Evolutionary conservation across 1,140 invertebrate species (phyloP).

Genomic region (Sesamia nonagrioides): DNA sequence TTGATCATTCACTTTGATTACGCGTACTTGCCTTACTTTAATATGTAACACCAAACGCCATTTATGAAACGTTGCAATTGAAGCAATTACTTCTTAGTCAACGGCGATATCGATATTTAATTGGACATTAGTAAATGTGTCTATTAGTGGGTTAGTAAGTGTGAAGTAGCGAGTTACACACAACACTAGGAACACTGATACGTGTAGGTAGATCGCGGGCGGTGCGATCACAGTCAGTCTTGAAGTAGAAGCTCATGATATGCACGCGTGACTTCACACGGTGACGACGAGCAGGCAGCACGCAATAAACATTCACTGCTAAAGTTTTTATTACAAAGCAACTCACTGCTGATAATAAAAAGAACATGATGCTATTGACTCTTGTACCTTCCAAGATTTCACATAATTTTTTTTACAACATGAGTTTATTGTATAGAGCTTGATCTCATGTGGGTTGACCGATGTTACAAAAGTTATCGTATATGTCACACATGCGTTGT

Average conservation of each 20-base stretch:
- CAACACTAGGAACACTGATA: background rate
- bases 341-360: conserved; percentile 6
- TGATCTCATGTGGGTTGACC: conserved; percentile 14
- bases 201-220: background rate
- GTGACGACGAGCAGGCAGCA: conserved; percentile 33
- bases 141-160: conserved; percentile 39
- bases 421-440: background rate
- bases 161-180: conserved; percentile 1
- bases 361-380: background rate
- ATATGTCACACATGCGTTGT: conserved; percentile 49
- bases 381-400: conserved; percentile 2
- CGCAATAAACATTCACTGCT: conserved; percentile 25
- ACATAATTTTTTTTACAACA: conserved; percentile 3
- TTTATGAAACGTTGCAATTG: conserved; percentile 59
- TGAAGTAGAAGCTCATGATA: conserved; percentile 61
- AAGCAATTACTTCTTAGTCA: conserved; percentile 45
- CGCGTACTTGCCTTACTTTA: conserved; percentile 41
- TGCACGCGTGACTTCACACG: conserved; percentile 60
- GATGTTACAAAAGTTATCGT: conserved; percentile 37
- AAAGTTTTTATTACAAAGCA: conserved; percentile 31
- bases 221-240: background rate
- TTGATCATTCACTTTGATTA: conserved; percentile 68
- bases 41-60: conserved; percentile 51
- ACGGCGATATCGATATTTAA: conserved; percentile 36
- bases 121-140: conserved; percentile 35